Base-by-base conservation (phyloP, 2,113 vertebrate genomes). In the Micronycteris hirsuta region DNA sequence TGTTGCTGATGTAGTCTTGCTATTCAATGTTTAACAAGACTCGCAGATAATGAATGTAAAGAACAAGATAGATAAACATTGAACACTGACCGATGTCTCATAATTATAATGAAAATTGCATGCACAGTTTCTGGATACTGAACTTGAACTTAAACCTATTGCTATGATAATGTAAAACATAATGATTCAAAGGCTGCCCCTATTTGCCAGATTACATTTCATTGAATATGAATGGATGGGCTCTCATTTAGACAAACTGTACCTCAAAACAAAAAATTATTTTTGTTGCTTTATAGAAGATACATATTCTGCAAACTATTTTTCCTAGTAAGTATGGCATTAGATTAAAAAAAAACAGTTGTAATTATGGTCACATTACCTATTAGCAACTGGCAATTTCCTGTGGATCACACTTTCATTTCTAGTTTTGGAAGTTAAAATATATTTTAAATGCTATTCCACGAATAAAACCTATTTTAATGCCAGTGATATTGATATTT, bases 181-280 rank as follows among this genome's bases (percentile, higher is more conserved):
- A 68, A 71, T 86, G 47, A 86, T 65, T 89, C 47, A 94, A 96
- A 78, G 33, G 8, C 80, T 91, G 6, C 41, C 58, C 14, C 22
- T 88, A 47, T 73, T 88, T 78, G 36, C 47, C 68, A 94, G 74
- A 94, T 74, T 89, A 73, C n/a, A 71, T 96, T 80, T 91, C 86
- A 97, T 93, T 97, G 56, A 87, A 41, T 70, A 63, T 80, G 82
- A 96, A 78, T 73, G 95, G 82, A 83, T 94, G 68, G 74, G 58
- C 16, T 94, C 58, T 73, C 43, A 70, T 96, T 89, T 95, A 91
- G 82, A 94, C 36, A 94, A 96, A 93, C 71, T 82, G 85, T 88
- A 88, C 45, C 92, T 97, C 65, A 56, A 78, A 95, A 95, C 76
- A 84, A 95, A 97, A 77, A 45, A 52, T 52, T 89, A 52, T 71